Percentiles rank a stretch among this genome's conserved stretches.
These are phyloP conservation scores for Xiphorhynchus erythropygius DNA, from an alignment of 2,797 vertebrate genomes.

Conservation along the genomic window DNA sequence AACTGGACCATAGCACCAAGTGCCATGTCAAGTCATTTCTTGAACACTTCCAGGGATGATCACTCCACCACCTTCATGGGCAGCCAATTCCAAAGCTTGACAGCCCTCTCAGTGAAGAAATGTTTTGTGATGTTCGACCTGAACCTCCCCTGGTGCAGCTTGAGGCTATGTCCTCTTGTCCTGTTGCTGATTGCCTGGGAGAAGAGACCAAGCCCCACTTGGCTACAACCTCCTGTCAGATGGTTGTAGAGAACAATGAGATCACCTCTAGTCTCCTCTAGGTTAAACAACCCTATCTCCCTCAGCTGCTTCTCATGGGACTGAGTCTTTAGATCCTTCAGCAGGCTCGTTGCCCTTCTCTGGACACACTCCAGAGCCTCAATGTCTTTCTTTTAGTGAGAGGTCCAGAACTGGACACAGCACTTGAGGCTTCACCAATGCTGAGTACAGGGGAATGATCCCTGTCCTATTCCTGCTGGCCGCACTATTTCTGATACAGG, in stretches of 20 bases:
- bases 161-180: neutral
- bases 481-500: neutral
- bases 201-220: neutral
- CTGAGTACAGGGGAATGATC: neutral
- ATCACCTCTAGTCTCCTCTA: neutral
- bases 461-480: neutral
- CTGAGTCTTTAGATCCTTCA: neutral
- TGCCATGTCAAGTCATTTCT: neutral
- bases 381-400: neutral
- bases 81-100: neutral
- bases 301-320: neutral
- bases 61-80: neutral
- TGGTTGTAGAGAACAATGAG: neutral
- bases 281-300: neutral
- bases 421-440: neutral
- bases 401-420: neutral
- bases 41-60: neutral
- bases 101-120: neutral
- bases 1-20: rapidly evolving
- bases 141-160: neutral
- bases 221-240: neutral
- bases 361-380: neutral
- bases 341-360: neutral
- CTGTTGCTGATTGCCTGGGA: neutral
- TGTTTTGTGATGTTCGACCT: neutral